Percentiles rank a stretch among this genome's conserved stretches.
Evolutionary conservation across 64 coral and sea anemone species (phyloP).

Genomic region (Trachythela sp.): DNA sequence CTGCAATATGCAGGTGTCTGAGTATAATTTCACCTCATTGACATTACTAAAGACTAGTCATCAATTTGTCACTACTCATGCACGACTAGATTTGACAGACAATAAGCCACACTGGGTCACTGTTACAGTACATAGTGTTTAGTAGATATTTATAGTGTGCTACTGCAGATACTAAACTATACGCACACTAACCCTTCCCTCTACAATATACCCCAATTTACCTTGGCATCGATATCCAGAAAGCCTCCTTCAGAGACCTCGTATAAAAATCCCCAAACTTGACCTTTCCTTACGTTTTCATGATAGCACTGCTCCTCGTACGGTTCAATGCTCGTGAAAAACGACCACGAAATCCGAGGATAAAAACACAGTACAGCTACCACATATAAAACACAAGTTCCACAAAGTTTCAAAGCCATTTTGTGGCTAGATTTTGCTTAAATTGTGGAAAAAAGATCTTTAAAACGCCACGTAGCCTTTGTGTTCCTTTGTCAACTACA

Average conservation of each 20-base stretch:
- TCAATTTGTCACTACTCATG: too few relatives aligned
- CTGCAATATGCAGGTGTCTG: too few relatives aligned
- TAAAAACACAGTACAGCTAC: not conserved
- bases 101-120: too few relatives aligned
- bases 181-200: not conserved
- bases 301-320: constrained; percentile 13
- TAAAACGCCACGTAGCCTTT: not conserved
- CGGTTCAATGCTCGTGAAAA: not conserved
- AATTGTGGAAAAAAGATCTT: not conserved
- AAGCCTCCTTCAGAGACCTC: not conserved
- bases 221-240: constrained; percentile 16
- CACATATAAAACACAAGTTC: not conserved
- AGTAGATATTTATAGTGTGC: too few relatives aligned
- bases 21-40: too few relatives aligned
- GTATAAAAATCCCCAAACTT: constrained; percentile 11
- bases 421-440: not conserved
- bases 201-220: not conserved
- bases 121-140: too few relatives aligned
- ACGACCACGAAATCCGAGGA: not conserved
- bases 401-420: not conserved
- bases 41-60: too few relatives aligned
- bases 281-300: constrained; percentile 10
- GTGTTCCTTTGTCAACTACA: not conserved
- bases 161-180: too few relatives aligned
- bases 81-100: too few relatives aligned